Base-by-base conservation (phyloP, 2,797 vertebrate genomes). In the Presbytis comata region DNA sequence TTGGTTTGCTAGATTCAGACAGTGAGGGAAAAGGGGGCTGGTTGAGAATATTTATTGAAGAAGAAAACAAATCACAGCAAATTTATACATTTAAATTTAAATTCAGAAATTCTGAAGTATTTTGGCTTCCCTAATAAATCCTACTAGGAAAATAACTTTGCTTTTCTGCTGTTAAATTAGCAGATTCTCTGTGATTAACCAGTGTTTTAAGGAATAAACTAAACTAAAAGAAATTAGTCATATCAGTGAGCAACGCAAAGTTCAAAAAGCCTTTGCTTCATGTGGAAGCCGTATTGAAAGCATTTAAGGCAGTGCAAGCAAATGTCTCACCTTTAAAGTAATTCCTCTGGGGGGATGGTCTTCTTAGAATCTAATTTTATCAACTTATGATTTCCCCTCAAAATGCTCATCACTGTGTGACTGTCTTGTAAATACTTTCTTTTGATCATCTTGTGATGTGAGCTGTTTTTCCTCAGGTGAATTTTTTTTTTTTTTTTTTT, bases 381-480 rank as follows among this genome's bases (percentile, higher is more conserved):
- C 88, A 84, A 17, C 33, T 30, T 17, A 21, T 26, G 9, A 41
- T 46, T 78, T 91, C 50, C 28, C 64, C 57, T 36, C 36, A 11
- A 82, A 91, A 84, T 87, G 79, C 50, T 96, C 82, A 70, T 84
- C 33, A 55, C 39, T 57, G 14, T 78, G 53, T 95, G 74, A 74
- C 89, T 94, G 50, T n/a, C 83, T 59, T 82, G 64, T 84, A 61
- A 84, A 70, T 93, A 53, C 53, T 93, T 90, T 50, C 83, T 85
- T 93, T 67, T 97, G 53, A 81, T 94, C 86, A 76, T 91, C 36
- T 74, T 88, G 13, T 36, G 33, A 28, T 53, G 10, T 80, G 55
- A 74, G 24, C 74, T 96, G 41, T 88, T 92, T 97, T 96, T 91
- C 93, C 91, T 96, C 91, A 53, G 86, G 93, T n/a, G n/a, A n/a